phyloP scores from a whole-genome alignment of 2,888 invertebrate species.

The Thera obeliscata region DNA sequence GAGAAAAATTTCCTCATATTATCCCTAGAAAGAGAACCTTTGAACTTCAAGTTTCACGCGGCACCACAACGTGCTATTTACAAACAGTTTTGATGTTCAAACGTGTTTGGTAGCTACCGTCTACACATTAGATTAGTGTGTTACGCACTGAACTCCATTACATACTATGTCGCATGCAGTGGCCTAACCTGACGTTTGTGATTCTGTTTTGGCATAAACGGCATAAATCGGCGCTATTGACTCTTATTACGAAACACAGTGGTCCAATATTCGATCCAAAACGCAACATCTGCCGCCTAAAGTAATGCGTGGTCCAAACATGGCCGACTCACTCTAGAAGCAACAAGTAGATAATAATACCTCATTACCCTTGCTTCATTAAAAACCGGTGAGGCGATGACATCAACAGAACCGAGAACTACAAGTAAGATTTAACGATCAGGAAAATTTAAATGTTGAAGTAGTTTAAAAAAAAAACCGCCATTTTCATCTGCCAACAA shows the following conservation, averaged over 20 bases:
- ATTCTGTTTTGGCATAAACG: too few species aligned
- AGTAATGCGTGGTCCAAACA: background rate
- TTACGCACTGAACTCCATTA: too few species aligned
- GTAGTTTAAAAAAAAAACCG: background rate
- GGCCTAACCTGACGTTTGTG: too few species aligned
- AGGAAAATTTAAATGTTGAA: background rate
- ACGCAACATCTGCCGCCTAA: background rate
- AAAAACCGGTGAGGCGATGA: constrained; percentile 42
- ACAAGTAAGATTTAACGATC: constrained; percentile 13
- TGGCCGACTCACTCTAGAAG: constrained; percentile 15
- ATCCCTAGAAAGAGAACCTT: too few species aligned
- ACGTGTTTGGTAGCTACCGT: background rate
- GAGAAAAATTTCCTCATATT: background rate
- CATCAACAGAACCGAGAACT: constrained; percentile 31
- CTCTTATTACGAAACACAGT: too few species aligned
- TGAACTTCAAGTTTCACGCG: background rate
- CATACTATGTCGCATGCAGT: too few species aligned
- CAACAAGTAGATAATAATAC: constrained; percentile 30
- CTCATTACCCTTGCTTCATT: constrained; percentile 37
- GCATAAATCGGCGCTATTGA: too few species aligned
- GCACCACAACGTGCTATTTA: background rate
- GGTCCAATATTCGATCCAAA: too few species aligned
- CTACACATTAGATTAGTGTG: background rate
- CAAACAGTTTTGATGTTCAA: background rate
- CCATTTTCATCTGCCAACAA: too few species aligned